Percentiles rank a stretch among this genome's conserved stretches.
Conservation (phyloP, 2,797 vertebrate species). For the Microctenopoma stevenorrisi region DNA sequence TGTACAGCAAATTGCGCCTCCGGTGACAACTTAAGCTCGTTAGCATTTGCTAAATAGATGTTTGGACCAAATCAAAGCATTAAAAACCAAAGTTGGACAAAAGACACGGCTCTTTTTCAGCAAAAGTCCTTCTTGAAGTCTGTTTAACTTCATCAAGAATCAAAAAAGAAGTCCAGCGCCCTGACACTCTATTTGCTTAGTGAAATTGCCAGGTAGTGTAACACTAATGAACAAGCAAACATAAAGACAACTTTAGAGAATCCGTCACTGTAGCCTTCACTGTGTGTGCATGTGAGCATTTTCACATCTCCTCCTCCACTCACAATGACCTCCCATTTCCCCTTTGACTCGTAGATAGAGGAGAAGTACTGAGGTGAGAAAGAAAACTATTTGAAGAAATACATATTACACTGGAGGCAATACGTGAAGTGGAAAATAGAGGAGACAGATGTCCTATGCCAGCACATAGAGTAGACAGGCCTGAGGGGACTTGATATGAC, state of each 20-base stretch:
- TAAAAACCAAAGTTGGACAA: too few relatives aligned
- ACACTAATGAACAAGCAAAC: conserved; percentile 22
- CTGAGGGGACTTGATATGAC: conserved; percentile 73
- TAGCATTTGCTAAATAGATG: too few relatives aligned
- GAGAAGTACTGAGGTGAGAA: conserved; percentile 53
- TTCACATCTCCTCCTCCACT: conserved; percentile 27
- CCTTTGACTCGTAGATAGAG: conserved; percentile 47
- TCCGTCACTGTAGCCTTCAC: conserved; percentile 15
- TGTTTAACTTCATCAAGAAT: too few relatives aligned
- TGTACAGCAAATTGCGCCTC: too few relatives aligned
- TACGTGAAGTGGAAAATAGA: conserved; percentile 65
- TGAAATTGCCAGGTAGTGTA: too few relatives aligned
- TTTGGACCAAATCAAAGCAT: too few relatives aligned
- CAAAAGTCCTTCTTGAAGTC: too few relatives aligned
- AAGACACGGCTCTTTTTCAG: too few relatives aligned
- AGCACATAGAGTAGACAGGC: conserved; percentile 53
- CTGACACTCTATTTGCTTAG: background rate
- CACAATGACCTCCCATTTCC: conserved; percentile 52
- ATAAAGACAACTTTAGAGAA: background rate
- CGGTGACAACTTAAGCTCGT: too few relatives aligned
- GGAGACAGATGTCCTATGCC: conserved; percentile 60
- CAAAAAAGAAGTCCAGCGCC: too few relatives aligned
- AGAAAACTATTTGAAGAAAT: conserved; percentile 62
- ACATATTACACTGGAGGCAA: conserved; percentile 59
- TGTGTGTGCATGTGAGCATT: conserved; percentile 23